Evolutionary conservation across 2,113 vertebrate genomes (phyloP).

Genomic region (Alethe diademata): DNA sequence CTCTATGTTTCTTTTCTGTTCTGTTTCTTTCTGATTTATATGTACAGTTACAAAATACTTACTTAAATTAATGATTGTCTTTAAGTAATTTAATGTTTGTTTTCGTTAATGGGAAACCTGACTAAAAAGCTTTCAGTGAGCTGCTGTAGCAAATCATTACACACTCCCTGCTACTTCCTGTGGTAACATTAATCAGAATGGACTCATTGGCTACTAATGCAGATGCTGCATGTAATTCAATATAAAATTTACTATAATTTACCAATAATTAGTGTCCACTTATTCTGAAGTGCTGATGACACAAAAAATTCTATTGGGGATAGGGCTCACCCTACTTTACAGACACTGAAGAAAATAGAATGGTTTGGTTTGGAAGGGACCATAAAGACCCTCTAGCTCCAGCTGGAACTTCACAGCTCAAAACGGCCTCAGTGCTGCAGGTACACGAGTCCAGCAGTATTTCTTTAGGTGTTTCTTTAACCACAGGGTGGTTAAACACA

Average conservation of each 20-base stretch:
- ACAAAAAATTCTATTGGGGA: not conserved
- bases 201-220: constrained; percentile 42
- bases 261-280: constrained; percentile 56
- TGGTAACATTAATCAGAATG: constrained; percentile 43
- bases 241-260: constrained; percentile 50
- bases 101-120: constrained; percentile 57
- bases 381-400: not conserved
- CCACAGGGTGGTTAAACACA: too few relatives aligned
- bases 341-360: not conserved
- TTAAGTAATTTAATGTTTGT: constrained; percentile 43
- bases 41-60: not conserved
- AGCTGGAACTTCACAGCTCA: not conserved
- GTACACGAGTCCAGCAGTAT: not conserved
- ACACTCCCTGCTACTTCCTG: constrained; percentile 39
- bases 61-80: constrained; percentile 44
- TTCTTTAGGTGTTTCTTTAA: not conserved
- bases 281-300: constrained; percentile 24
- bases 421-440: not conserved
- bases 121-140: constrained; percentile 42
- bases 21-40: not conserved
- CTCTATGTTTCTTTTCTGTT: not conserved
- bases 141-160: constrained; percentile 39
- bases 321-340: not conserved
- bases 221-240: constrained; percentile 30
- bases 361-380: not conserved